Percentiles rank a stretch among this genome's conserved stretches.
phyloP scores from a whole-genome alignment of 1,140 invertebrate species.

The Conus ventricosus region DNA sequence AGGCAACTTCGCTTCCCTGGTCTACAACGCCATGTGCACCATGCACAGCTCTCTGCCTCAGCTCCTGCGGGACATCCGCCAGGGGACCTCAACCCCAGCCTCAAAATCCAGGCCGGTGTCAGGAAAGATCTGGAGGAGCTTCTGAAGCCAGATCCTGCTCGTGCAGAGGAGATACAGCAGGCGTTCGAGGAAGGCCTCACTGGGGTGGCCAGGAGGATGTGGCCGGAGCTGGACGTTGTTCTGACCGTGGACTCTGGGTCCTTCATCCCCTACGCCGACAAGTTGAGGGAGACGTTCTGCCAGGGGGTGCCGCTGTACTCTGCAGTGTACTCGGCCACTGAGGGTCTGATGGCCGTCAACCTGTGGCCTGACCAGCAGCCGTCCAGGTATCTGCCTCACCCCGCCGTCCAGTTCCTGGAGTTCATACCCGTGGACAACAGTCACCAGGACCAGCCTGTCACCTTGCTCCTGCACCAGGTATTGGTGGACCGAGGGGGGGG shows the following conservation, averaged over 20 bases:
- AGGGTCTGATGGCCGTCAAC: slow-evolving; percentile 72
- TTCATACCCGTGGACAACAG: slow-evolving; percentile 67
- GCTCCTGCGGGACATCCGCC: slow-evolving; percentile 64
- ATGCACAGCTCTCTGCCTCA: slow-evolving; percentile 61
- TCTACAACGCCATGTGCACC: slow-evolving; percentile 65
- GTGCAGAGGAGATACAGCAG: slow-evolving; percentile 65
- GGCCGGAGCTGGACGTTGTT: slow-evolving; percentile 69
- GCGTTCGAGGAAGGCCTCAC: slow-evolving; percentile 56
- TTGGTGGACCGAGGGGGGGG: too few relatives aligned
- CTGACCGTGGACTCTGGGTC: slow-evolving; percentile 67
- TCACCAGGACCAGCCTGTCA: slow-evolving; percentile 65
- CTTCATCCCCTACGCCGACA: slow-evolving; percentile 68
- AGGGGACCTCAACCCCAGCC: slow-evolving; percentile 58
- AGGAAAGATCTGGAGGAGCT: slow-evolving; percentile 58
- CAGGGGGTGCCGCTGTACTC: slow-evolving; percentile 69
- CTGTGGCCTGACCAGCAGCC: slow-evolving; percentile 61
- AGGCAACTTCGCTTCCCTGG: slow-evolving; percentile 72
- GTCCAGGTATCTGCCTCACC: slow-evolving; percentile 65
- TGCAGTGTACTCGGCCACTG: slow-evolving; percentile 72
- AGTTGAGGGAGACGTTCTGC: slow-evolving; percentile 61
- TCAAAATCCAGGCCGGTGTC: slow-evolving; percentile 61
- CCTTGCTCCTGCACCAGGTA: slow-evolving; percentile 70
- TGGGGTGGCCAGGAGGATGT: slow-evolving; percentile 66
- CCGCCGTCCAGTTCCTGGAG: slow-evolving; percentile 69
- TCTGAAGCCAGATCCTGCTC: slow-evolving; percentile 62